Base-by-base conservation (phyloP, 2,888 invertebrate genomes). In the Plagodis dolabraria region DNA sequence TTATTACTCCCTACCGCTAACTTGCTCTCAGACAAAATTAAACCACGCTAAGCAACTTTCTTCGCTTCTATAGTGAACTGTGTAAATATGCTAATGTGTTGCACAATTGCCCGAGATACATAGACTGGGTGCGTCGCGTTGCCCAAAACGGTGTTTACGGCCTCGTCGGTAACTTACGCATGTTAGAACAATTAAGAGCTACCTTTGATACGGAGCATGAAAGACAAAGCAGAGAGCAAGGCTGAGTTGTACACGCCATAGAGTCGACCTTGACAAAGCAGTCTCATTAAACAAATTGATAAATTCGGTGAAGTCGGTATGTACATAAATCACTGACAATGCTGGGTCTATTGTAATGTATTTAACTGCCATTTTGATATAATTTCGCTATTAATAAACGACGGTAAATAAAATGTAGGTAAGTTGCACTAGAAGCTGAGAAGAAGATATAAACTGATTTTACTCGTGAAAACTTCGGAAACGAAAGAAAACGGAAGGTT, bases 121-220 rank as follows among this genome's bases (percentile, higher is more conserved):
- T 11, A 49, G 33, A 65, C 67, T 71, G 64, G 70, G 72, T 74
- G 73, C 71, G 71, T 34, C 48, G 72, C 74, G 66, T 75, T 73
- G 70, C 71, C 74, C 67, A 76, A 77, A 76, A 66, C 65, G 64
- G 69, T 71, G 72, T 80, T 76, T 79, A 70, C 72, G 82, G 74
- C 80, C 82, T 81, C 83, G 82, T 71, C 75, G 68, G 75, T 82
- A 82, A 81, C 22, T 22, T 82, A 75, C 80, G 79, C 86, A 83
- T 87, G 86, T 88, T 86, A 86, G 79, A 77, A 85, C 83, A 89
- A 86, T 89, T 88, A 86, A 83, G 80, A 80, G 57, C 36, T 36
- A 36, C 36, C 69, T 70, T 70, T 72, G 61, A 60, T 70, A 74
- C 61, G 63, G 59, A 68, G 67, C 70, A 70, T 65, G 60, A 75